These are phyloP conservation scores for Brachionus paranguensis DNA, from an alignment of 1,140 invertebrate genomes.

Conservation along the genomic window DNA sequence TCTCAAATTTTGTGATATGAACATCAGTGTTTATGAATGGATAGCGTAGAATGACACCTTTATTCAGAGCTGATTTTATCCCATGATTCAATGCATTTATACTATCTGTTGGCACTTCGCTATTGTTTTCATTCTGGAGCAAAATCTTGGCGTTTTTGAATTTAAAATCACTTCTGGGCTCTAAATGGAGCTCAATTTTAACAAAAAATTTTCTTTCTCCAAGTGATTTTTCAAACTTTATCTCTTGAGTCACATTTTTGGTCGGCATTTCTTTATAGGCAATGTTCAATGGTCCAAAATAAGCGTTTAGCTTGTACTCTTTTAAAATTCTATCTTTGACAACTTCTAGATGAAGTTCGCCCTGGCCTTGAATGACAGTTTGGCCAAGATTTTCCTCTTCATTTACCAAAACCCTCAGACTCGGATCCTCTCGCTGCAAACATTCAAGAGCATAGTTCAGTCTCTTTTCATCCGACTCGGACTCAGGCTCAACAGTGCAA, in stretches of 20 bases:
- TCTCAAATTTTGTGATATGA: conserved; percentile 69
- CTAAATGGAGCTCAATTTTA: neutral
- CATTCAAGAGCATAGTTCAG: conserved; percentile 78
- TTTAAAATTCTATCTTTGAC: conserved; percentile 62
- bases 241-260: neutral
- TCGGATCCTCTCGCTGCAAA: conserved; percentile 86
- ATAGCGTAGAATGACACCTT: conserved; percentile 55
- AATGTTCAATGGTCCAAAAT: conserved; percentile 77
- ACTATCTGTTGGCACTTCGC: neutral
- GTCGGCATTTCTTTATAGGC: conserved; percentile 70
- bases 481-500: conserved; percentile 88
- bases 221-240: neutral
- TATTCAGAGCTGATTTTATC: conserved; percentile 1
- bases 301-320: conserved; percentile 85
- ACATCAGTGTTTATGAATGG: conserved; percentile 68
- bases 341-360: conserved; percentile 90
- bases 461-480: conserved; percentile 65
- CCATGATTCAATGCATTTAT: conserved; percentile 31
- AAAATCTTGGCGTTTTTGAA: neutral
- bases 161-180: conserved; percentile 20
- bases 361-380: conserved; percentile 81
- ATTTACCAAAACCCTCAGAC: conserved; percentile 69
- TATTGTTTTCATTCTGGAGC: neutral
- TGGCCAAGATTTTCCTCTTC: conserved; percentile 67
- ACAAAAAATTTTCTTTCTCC: conserved; percentile 4